Evolutionary conservation across 2,113 vertebrate species (phyloP).

Genomic region (Rhabdomys dilectus): DNA sequence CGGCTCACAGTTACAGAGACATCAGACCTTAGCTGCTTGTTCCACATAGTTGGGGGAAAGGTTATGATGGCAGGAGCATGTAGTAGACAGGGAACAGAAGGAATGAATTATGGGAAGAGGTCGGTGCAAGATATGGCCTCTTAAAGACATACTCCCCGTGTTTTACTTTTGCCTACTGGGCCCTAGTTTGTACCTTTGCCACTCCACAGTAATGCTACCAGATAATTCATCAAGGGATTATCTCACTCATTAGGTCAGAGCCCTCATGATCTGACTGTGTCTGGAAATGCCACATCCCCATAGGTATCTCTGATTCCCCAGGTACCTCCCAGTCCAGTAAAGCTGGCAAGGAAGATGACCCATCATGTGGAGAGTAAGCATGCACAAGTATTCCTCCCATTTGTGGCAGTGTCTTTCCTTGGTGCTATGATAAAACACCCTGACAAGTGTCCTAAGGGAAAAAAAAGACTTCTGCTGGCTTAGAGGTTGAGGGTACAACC

Average conservation of each 20-base stretch:
- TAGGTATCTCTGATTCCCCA: neutral
- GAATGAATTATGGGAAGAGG: neutral
- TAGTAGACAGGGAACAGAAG: neutral
- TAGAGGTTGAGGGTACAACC: neutral
- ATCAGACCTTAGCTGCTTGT: neutral
- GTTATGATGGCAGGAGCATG: neutral
- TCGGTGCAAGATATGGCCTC: neutral
- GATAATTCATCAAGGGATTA: neutral
- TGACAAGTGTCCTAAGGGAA: neutral
- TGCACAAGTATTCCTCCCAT: accelerated
- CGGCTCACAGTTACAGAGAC: neutral
- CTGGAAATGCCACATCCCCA: neutral
- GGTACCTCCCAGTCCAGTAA: no score
- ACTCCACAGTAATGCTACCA: neutral
- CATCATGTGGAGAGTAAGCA: neutral
- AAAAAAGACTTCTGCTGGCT: neutral
- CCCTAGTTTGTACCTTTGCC: neutral
- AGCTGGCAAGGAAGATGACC: neutral
- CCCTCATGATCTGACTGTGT: neutral
- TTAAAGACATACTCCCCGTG: neutral
- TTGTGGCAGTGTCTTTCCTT: neutral
- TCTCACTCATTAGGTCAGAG: neutral
- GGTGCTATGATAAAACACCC: neutral
- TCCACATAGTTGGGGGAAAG: neutral
- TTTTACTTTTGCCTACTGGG: neutral